Evolutionary conservation across 2,888 invertebrate genomes (phyloP).

Genomic region (Lomographa bimaculata): DNA sequence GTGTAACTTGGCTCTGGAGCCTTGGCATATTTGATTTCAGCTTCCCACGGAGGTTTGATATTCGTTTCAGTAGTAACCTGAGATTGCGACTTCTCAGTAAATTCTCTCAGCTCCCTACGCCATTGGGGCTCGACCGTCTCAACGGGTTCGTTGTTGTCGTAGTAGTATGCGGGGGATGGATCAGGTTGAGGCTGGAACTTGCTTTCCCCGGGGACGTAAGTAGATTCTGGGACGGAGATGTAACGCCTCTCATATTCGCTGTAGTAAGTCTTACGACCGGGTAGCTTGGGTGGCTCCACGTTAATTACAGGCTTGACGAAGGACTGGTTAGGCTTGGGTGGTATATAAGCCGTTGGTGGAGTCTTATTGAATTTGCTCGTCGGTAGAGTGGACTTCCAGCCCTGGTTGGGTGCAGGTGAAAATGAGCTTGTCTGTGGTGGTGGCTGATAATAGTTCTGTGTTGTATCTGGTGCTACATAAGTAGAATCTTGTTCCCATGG

Average conservation of each 20-base stretch:
- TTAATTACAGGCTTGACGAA: slow-evolving; percentile 62
- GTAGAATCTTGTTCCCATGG: slow-evolving; percentile 76
- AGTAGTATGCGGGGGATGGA: slow-evolving; percentile 74
- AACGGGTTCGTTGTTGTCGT: slow-evolving; percentile 68
- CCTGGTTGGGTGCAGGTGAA: slow-evolving; percentile 39
- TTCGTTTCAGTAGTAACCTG: slow-evolving; percentile 52
- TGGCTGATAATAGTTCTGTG: slow-evolving; percentile 60
- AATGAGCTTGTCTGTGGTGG: slow-evolving; percentile 48
- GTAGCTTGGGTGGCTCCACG: slow-evolving; percentile 53
- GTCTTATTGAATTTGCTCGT: slow-evolving; percentile 60
- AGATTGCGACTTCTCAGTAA: slow-evolving; percentile 72
- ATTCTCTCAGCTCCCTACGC: slow-evolving; percentile 77
- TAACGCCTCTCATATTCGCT: slow-evolving; percentile 78
- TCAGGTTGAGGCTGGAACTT: slow-evolving; percentile 73
- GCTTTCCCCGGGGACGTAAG: slow-evolving; percentile 68
- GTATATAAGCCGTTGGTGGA: slow-evolving; percentile 68
- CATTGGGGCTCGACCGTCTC: slow-evolving; percentile 72
- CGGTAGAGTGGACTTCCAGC: slow-evolving; percentile 59
- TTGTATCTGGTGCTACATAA: slow-evolving; percentile 54
- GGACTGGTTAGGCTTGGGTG: slow-evolving; percentile 76
- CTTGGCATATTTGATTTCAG: slow-evolving; percentile 59
- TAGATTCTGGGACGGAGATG: slow-evolving; percentile 74
- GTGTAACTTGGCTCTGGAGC: slow-evolving; percentile 54
- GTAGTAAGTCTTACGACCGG: slow-evolving; percentile 76
- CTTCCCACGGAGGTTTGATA: slow-evolving; percentile 73